Percentiles rank a stretch among this genome's conserved stretches.
phyloP scores from a whole-genome alignment of 2,113 vertebrate species.

The Strix aluco region DNA sequence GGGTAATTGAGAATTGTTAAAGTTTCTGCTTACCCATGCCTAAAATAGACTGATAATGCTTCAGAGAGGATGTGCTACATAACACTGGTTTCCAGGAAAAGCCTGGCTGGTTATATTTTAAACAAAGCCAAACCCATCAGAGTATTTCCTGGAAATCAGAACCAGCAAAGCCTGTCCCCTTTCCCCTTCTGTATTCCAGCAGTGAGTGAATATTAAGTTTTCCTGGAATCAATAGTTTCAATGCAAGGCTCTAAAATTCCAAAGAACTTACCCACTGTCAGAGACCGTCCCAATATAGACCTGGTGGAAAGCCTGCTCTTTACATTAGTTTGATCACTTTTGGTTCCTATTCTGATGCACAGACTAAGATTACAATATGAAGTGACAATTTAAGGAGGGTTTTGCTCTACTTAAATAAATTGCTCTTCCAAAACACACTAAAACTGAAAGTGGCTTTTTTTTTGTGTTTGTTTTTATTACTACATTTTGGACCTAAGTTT shows the following conservation, averaged over 20 bases:
- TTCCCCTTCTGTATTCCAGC: neutral
- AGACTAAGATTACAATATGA: neutral
- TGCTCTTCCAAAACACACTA: neutral
- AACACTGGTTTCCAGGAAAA: conserved; percentile 42
- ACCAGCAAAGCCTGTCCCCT: neutral
- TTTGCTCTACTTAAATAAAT: neutral
- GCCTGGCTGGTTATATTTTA: neutral
- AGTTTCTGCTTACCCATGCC: neutral
- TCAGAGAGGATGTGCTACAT: neutral
- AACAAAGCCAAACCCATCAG: neutral
- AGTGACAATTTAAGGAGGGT: neutral
- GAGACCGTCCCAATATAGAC: neutral
- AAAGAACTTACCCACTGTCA: neutral
- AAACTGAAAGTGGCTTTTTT: neutral
- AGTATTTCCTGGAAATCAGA: conserved; percentile 21
- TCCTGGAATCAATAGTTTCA: neutral
- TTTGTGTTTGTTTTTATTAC: neutral
- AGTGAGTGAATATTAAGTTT: neutral
- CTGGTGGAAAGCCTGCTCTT: neutral
- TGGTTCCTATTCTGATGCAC: neutral
- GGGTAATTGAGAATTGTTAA: neutral
- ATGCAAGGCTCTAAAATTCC: neutral
- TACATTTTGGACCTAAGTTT: neutral
- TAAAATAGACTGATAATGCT: neutral
- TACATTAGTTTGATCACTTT: neutral